phyloP scores from a whole-genome alignment of 1,140 invertebrate species.

The Carposina sasakii region DNA sequence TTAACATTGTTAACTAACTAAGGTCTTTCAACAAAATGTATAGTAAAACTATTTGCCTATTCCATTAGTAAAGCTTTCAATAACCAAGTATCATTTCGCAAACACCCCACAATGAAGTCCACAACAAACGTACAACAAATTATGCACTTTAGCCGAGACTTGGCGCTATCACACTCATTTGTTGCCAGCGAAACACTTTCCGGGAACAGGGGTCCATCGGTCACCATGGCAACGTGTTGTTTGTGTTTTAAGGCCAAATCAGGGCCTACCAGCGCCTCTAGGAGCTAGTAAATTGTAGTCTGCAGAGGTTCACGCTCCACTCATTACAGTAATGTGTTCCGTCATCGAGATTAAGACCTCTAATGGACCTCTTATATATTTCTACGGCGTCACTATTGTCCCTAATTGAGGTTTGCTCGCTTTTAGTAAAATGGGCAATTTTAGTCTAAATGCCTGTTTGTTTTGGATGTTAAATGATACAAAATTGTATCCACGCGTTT shows the following conservation, averaged over 20 bases:
- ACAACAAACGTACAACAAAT: too few species aligned
- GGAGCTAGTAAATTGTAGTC: constrained; percentile 62
- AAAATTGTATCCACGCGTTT: constrained; percentile 21
- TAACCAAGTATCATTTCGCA: too few species aligned
- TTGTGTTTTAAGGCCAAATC: constrained; percentile 18
- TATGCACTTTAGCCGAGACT: too few species aligned
- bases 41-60: too few species aligned
- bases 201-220: too few species aligned
- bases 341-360: constrained; percentile 66
- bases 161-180: too few species aligned
- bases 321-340: constrained; percentile 69
- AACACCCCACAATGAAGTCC: too few species aligned
- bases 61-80: too few species aligned
- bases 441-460: constrained; percentile 54
- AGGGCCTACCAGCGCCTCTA: constrained; percentile 50
- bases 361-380: constrained; percentile 62
- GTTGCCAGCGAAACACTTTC: too few species aligned
- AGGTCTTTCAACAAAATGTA: too few species aligned
- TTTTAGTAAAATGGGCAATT: constrained; percentile 69
- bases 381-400: constrained; percentile 60
- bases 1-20: too few species aligned
- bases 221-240: too few species aligned
- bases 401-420: constrained; percentile 64
- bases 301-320: constrained; percentile 52
- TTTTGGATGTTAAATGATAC: constrained; percentile 20